These are phyloP conservation scores for Dryoscopus gambensis DNA, from an alignment of 2,113 vertebrate genomes.

Conservation along the genomic window DNA sequence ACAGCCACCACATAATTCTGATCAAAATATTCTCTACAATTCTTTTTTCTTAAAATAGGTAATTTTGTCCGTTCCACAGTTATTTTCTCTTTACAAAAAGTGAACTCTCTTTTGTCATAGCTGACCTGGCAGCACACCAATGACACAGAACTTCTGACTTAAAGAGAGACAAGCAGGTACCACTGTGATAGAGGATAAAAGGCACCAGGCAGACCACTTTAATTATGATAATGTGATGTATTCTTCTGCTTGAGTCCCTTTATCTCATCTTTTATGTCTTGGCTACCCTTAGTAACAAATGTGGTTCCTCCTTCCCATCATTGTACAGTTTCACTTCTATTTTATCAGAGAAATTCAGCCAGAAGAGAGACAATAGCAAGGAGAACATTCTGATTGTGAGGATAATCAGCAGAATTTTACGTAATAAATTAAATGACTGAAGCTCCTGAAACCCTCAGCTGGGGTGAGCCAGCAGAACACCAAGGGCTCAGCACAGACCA, in stretches of 20 bases:
- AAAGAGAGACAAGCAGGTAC: background rate
- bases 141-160: background rate
- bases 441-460: background rate
- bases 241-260: background rate
- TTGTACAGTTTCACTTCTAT: background rate
- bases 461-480: background rate
- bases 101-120: background rate
- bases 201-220: background rate
- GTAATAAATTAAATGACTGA: background rate
- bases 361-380: background rate
- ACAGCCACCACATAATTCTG: background rate
- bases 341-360: background rate
- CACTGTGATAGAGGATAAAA: background rate
- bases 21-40: background rate
- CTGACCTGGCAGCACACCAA: background rate
- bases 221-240: too few species aligned
- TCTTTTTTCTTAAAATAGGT: background rate
- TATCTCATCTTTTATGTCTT: background rate
- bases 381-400: background rate
- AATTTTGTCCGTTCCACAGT: background rate
- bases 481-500: background rate
- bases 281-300: background rate
- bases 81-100: background rate
- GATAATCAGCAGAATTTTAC: background rate
- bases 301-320: background rate